These are phyloP conservation scores for Hydropotes inermis DNA, from an alignment of 2,113 vertebrate species.

Conservation along the genomic window DNA sequence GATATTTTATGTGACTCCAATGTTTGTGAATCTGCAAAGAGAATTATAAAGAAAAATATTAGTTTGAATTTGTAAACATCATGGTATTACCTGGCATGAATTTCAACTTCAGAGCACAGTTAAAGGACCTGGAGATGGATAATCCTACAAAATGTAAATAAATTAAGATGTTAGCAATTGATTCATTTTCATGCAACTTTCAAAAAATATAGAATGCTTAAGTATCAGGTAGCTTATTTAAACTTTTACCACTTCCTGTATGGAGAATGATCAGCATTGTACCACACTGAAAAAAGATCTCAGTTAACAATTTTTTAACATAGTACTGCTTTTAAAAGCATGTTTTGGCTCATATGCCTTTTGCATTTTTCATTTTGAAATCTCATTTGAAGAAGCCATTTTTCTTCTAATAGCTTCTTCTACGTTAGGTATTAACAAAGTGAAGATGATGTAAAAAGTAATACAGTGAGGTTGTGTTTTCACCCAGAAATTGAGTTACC, in stretches of 20 bases:
- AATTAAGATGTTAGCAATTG: slow-evolving; percentile 2
- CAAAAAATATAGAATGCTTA: background rate
- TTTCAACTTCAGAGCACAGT: slow-evolving; percentile 78
- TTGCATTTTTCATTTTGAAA: slow-evolving; percentile 47
- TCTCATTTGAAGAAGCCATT: background rate
- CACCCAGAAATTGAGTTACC: background rate
- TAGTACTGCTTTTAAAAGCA: background rate
- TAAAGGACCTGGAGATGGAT: slow-evolving; percentile 77
- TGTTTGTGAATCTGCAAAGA: slow-evolving; percentile 79
- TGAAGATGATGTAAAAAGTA: background rate
- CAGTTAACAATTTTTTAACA: background rate
- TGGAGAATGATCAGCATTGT: background rate
- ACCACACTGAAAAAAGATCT: background rate
- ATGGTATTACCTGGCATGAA: slow-evolving; percentile 66
- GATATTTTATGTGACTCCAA: slow-evolving; percentile 76
- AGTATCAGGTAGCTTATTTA: slow-evolving; percentile 53
- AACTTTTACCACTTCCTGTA: slow-evolving; percentile 55
- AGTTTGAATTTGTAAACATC: slow-evolving; percentile 72
- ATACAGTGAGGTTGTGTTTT: background rate
- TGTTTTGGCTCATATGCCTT: slow-evolving; percentile 11
- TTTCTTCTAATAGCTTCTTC: background rate
- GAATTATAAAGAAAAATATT: slow-evolving; percentile 62
- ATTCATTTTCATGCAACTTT: slow-evolving; percentile 26
- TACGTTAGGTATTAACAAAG: background rate
- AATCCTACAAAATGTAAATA: slow-evolving; percentile 31